Evolutionary conservation across 2,797 vertebrate species (phyloP).

Genomic region (Acomys russatus): DNA sequence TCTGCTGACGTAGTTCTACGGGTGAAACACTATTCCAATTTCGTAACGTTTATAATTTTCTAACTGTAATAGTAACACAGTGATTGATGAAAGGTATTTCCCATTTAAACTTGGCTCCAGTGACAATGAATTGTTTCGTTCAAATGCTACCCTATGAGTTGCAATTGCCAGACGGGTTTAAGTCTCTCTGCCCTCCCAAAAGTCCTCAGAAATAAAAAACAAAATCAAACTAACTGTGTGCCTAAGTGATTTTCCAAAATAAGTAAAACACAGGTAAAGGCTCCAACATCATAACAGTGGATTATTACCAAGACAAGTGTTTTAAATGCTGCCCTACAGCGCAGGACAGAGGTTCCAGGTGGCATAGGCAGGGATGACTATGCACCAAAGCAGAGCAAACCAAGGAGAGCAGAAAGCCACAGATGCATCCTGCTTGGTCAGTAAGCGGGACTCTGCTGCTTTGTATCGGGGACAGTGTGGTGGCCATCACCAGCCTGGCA

Average conservation of each 20-base stretch:
- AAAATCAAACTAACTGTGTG: slow-evolving; percentile 23
- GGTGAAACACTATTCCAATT: neutral
- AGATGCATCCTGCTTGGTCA: neutral
- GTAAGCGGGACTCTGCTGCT: neutral
- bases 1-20: neutral
- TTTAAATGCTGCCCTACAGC: slow-evolving; percentile 23
- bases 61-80: neutral
- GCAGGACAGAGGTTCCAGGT: neutral
- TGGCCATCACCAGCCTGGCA: slow-evolving; percentile 46
- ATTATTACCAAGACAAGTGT: neutral
- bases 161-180: slow-evolving; percentile 52
- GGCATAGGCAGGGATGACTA: neutral
- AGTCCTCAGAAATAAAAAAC: slow-evolving; percentile 48
- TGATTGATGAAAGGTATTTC: neutral
- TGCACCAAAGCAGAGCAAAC: neutral
- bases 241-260: slow-evolving; percentile 71
- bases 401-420: neutral
- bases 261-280: slow-evolving; percentile 54
- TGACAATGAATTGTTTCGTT: slow-evolving; percentile 26
- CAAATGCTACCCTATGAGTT: slow-evolving; percentile 41
- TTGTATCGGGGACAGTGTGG: neutral
- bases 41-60: neutral
- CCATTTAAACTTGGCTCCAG: slow-evolving; percentile 48
- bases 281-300: neutral
- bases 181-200: slow-evolving; percentile 8